Percentiles rank a stretch among this genome's conserved stretches.
Conservation (phyloP, 2,113 vertebrate genomes). For the Silurus asotus region DNA sequence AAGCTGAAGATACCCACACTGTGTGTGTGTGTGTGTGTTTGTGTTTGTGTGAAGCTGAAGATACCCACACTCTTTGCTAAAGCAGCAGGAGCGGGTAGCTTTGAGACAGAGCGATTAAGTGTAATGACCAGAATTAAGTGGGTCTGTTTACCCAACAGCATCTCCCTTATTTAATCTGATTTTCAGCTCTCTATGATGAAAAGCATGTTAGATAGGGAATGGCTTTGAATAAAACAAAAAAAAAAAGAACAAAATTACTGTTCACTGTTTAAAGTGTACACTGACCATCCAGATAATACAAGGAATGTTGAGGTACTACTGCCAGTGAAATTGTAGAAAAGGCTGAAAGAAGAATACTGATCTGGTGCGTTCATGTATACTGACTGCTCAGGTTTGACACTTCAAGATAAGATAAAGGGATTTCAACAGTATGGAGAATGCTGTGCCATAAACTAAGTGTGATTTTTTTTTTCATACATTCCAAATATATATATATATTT, state of each 20-base stretch:
- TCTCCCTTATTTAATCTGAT: background rate
- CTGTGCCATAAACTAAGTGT: background rate
- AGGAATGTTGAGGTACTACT: background rate
- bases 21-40: no score
- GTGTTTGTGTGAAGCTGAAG: background rate
- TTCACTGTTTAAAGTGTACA: background rate
- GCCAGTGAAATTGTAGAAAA: no score
- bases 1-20: no score
- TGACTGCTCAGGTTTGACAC: background rate
- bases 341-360: background rate
- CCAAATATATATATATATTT: background rate
- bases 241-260: background rate
- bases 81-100: constrained; percentile 11
- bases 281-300: background rate
- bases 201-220: background rate
- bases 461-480: background rate
- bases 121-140: constrained; percentile 32
- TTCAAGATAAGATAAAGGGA: background rate
- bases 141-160: constrained; percentile 18
- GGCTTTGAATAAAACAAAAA: background rate
- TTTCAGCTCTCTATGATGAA: background rate
- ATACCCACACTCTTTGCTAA: constrained; percentile 2
- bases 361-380: background rate
- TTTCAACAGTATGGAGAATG: background rate
- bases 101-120: constrained; percentile 15